Percentiles rank a stretch among this genome's conserved stretches.
Conservation (phyloP, 2,888 invertebrate species). For the Clistopyga incitator region DNA sequence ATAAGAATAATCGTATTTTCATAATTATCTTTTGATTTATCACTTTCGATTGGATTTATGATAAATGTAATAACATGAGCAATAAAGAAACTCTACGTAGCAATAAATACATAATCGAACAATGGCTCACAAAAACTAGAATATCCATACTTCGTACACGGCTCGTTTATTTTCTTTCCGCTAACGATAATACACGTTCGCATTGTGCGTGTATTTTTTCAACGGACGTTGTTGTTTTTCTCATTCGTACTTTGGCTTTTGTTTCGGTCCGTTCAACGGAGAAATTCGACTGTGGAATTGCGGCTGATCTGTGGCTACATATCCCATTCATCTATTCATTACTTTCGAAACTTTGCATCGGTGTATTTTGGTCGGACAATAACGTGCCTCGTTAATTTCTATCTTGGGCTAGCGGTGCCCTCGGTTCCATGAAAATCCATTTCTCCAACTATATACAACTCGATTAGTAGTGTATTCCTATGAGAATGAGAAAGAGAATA, state of each 20-base stretch:
- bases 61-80: no score
- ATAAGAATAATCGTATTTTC: background rate
- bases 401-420: conserved; percentile 51
- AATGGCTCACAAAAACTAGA: background rate
- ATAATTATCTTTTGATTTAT: background rate
- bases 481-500: conserved; percentile 19
- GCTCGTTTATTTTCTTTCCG: background rate
- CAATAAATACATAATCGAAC: no score
- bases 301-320: background rate
- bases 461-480: conserved; percentile 26
- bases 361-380: conserved; percentile 42
- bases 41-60: no score
- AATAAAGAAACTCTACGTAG: no score
- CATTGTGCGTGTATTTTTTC: background rate
- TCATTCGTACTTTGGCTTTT: conserved; percentile 10
- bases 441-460: background rate
- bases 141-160: background rate
- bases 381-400: conserved; percentile 62
- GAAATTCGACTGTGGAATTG: conserved; percentile 1
- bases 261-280: background rate
- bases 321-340: conserved; percentile 16
- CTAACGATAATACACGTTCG: background rate
- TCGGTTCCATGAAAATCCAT: conserved; percentile 38
- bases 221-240: background rate
- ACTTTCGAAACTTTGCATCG: background rate